Base-by-base conservation (phyloP, 2,797 vertebrate genomes). In the Mormyrus proboscirostris region DNA sequence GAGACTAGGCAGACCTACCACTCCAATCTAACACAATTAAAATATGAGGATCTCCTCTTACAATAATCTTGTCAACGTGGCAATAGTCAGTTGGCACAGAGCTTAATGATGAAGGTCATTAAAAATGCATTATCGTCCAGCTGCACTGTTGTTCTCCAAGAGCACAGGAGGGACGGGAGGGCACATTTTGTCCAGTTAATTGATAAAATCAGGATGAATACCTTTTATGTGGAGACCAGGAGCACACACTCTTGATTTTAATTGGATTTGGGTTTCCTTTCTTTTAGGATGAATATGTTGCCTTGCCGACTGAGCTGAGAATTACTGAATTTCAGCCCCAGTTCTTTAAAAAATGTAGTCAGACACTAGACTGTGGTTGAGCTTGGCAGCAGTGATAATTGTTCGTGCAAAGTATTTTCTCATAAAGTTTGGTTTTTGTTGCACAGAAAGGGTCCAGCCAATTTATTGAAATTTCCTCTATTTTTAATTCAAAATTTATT, bases 261-360 rank as follows among this genome's bases (percentile, higher is more conserved):
- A 93, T 92, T 94, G 89, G 90, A 91, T 93, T 92, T 91, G 88
- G 86, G 91, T 91, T 90, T 92, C 91, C 83, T 90, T 12, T n/a
- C 69, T 89, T 6, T 93, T 90, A 90, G 89, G 91, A 84, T 89
- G 73, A 91, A 51, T 76, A 93, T 90, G 92, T 94, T 92, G 53
- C 92, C 90, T 57, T 87, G 91, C 93, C 91, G 92, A 92, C 92
- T 89, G 19, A 51, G 57, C 79, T 91, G 84, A 89, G 89, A 62
- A 88, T 38, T 82, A 90, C 90, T 76, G 89, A 93, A 92, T 91
- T 93, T 91, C 62, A 47, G 51, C 59, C 25, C 25, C 53, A n/a
- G 12, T 69, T 62, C 44, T 89, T 62, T 49, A 50, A 51, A 38
- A 49, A 82, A 41, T 57, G 53, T 29, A 25, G n/a, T 29, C 14